These are phyloP conservation scores for Rhineura floridana DNA, from an alignment of 2,113 vertebrate species.

Conservation along the genomic window DNA sequence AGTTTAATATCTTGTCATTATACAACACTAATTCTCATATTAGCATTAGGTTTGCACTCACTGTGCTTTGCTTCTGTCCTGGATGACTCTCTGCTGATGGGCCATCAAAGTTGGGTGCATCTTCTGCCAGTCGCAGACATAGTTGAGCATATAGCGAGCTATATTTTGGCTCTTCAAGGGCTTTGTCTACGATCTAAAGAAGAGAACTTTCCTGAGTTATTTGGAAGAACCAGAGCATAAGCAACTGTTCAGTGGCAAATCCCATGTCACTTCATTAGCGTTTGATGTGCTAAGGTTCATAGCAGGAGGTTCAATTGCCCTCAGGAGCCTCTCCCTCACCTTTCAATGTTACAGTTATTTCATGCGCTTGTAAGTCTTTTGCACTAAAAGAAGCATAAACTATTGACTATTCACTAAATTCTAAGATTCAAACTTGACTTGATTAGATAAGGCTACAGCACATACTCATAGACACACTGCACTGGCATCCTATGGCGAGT, in stretches of 20 bases:
- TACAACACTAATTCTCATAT: fast-evolving
- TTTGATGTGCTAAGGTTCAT: not conserved
- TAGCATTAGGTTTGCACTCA: slow-evolving; percentile 69
- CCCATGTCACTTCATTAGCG: not conserved
- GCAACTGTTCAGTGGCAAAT: not conserved
- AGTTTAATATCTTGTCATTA: not conserved
- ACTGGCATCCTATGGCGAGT: not conserved
- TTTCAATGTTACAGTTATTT: not conserved
- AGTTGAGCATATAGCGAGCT: slow-evolving; percentile 99
- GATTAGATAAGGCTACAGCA: not conserved
- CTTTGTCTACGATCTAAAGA: slow-evolving; percentile 98
- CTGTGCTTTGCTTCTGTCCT: slow-evolving; percentile 99
- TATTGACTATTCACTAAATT: not conserved
- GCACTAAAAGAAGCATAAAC: not conserved
- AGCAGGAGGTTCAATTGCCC: not conserved
- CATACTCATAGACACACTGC: not conserved
- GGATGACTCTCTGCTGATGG: slow-evolving; percentile 96
- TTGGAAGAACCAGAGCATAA: not conserved
- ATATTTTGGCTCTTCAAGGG: slow-evolving; percentile 99
- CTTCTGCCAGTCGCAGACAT: slow-evolving; percentile 99
- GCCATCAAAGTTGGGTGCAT: slow-evolving; percentile 99
- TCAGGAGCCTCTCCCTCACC: no score
- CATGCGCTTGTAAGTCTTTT: not conserved
- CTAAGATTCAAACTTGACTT: not conserved
- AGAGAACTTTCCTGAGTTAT: not conserved